Base-by-base conservation (phyloP, 2,113 vertebrate genomes). In the Ciconia maguari region DNA sequence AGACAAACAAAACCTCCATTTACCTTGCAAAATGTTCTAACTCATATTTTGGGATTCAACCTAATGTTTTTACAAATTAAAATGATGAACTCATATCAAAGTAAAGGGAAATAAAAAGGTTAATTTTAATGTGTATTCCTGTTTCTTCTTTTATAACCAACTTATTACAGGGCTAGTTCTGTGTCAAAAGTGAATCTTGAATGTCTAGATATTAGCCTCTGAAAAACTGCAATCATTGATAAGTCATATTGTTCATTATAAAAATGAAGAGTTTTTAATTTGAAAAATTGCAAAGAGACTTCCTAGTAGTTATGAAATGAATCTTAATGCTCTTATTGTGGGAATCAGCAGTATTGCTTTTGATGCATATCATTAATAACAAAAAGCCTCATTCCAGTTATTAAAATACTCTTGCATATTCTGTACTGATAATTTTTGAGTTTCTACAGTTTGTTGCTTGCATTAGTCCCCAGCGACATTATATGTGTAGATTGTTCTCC, bases 291-390 rank as follows among this genome's bases (percentile, higher is more conserved):
- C 80, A 61, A 41, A 64, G 49, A 91, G 80, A 57, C 65, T 97
- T 97, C 87, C n/a, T 83, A 69, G 26, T 76, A 52, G 42, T 42
- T 86, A 75, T 34, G 82, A 96, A 95, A 92, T 87, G 34, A 91
- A 96, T 93, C 76, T 94, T 94, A 95, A 90, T 92, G 54, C 49
- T 97, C 26, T 95, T 91, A 94, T 79, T 96, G 66, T 91, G 80
- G 55, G 81, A 97, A 92, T 82, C 61, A 10, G 27, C 68, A 93
- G n/a, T 75, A 72, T 52, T 95, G 88, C 24, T 91, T 96, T 83
- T 81, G 87, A 60, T 69, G 89, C 83, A 90, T 83, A 84, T 96
- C 81, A 93, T 90, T 96, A 97, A 94, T 89, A 94, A 82, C 60
- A 95, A 89, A 85, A 87, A 89, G 68, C 65, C 83, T 96, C 38